phyloP scores from a whole-genome alignment of 2,888 invertebrate species.

The Acanthosoma haemorrhoidale region DNA sequence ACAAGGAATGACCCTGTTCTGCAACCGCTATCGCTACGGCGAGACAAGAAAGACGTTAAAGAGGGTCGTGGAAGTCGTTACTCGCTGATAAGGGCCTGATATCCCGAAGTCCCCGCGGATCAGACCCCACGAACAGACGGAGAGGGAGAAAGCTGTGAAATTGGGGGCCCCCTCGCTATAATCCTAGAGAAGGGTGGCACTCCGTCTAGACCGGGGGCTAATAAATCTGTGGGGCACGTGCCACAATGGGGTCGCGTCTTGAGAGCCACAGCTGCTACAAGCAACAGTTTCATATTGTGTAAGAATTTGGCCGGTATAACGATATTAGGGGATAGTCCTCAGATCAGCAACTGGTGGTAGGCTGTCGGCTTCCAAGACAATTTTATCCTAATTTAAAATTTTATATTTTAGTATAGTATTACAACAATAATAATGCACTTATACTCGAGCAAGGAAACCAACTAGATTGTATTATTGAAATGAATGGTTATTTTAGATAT shows the following conservation, averaged over 20 bases:
- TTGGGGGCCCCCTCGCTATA: conserved; percentile 2
- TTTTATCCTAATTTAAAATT: too few species aligned
- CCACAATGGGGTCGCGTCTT: background rate
- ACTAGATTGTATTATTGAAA: too few species aligned
- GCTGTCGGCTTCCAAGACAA: too few species aligned
- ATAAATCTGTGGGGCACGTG: background rate
- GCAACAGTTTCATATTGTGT: background rate
- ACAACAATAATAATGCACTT: too few species aligned
- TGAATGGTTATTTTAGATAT: too few species aligned
- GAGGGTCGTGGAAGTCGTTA: too few species aligned
- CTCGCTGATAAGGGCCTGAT: background rate
- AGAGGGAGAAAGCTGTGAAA: background rate
- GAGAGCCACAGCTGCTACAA: background rate
- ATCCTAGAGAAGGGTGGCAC: background rate
- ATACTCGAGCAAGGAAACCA: too few species aligned
- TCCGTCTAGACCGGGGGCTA: background rate
- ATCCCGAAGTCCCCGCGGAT: background rate
- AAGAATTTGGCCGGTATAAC: background rate
- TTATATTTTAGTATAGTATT: too few species aligned
- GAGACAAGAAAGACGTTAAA: conserved; percentile 5
- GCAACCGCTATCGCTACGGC: too few species aligned
- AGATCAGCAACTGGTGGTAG: background rate
- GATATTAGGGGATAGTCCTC: background rate
- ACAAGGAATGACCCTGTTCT: too few species aligned
- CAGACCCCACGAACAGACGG: background rate